A percentile compares a stretch with the other conserved stretches of the same genome.
These are phyloP conservation scores for Coendou prehensilis DNA, from an alignment of 2,797 vertebrate genomes.

Conservation along the genomic window DNA sequence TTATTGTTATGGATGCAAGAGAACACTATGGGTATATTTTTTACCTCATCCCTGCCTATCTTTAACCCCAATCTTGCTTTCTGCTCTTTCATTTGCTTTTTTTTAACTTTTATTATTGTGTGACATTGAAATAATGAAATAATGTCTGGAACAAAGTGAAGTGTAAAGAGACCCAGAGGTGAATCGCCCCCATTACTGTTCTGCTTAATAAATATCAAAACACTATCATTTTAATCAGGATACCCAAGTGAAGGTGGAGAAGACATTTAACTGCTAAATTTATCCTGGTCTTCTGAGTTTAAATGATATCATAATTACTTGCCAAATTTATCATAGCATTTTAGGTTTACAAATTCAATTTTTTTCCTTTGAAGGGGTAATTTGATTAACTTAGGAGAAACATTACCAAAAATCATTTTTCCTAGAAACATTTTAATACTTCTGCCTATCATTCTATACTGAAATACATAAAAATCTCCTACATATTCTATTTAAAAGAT, in stretches of 20 bases:
- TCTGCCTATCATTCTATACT: neutral
- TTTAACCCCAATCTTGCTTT: neutral
- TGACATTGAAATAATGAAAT: neutral
- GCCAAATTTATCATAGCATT: neutral
- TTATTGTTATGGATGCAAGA: neutral
- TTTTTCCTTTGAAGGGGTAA: neutral
- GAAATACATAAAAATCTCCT: neutral
- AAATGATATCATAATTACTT: neutral
- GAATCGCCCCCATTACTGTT: neutral
- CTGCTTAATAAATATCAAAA: neutral
- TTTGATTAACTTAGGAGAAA: slow-evolving; percentile 32
- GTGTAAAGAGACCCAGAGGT: neutral
- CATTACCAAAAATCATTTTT: neutral
- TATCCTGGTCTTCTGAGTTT: neutral
- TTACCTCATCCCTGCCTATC: neutral
- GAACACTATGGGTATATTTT: neutral
- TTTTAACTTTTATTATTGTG: neutral
- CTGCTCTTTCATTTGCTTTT: neutral
- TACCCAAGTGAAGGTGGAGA: neutral
- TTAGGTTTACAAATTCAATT: neutral
- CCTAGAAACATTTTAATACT: neutral
- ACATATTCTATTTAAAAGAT: neutral
- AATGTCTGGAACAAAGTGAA: neutral
- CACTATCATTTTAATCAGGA: neutral
- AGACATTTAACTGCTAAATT: neutral